Base-by-base conservation (phyloP, 2,797 vertebrate species). In the Chromobotia macracanthus region DNA sequence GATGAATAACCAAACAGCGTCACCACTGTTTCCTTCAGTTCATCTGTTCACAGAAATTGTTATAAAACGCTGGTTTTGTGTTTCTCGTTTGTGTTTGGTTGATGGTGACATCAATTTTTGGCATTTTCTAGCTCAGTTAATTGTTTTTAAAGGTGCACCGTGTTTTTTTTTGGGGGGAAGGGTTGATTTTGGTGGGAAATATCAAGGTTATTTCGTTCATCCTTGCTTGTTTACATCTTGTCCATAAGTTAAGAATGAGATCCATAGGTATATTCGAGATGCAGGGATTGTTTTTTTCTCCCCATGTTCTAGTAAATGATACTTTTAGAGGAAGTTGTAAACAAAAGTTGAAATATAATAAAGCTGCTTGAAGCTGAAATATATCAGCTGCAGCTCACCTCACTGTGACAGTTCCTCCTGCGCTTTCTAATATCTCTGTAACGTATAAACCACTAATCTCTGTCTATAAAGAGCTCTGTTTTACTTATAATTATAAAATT, bases 1-100 rank as follows among this genome's bases (percentile, higher is more conserved):
- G 50, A 48, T 71, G 35, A 56, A 64, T 55, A 61, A 21, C 16
- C 4, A 5, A 56, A 18, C 48, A 72, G 69, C 18, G 13, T 64
- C 68, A 55, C 55, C 31, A 25, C n/a, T 63, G 60, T 78, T 67
- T 63, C 56, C 35, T 58, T 53, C 41, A 13, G 48, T 53, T 63
- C 50, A 51, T 71, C 46, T 71, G 67, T 48, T 48, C 23, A 13
- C 53, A 58, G 64, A 70, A 13, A 25, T 41, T 13, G 61, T 63
- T 23, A 78, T 61, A 12, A 70, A 68, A 50, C 65, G 31, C 7
- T 23, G 41, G 48, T 56, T 56, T 77, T 19, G 21, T 25, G 15
- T 25, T 76, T 67, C 6, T 31, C 3, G 53, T 66, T 55, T 66
- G 21, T 13, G 3, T 64, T 65, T 65, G 16, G 23, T 23, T 44